phyloP scores from a whole-genome alignment of 2,113 vertebrate species.

The Plecturocebus donacophilus region DNA sequence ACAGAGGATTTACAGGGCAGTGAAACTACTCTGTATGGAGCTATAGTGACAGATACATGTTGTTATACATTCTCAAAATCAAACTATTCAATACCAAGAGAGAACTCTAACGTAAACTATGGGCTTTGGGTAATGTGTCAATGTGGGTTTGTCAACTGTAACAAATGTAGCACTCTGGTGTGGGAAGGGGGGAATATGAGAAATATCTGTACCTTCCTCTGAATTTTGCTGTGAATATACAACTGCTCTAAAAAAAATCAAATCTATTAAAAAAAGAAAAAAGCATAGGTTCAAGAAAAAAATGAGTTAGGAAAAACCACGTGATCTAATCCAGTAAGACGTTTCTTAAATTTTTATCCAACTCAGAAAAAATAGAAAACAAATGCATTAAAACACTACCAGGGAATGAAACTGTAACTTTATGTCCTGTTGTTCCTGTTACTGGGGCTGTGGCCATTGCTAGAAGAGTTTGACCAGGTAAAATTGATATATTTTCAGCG shows the following conservation, averaged over 20 bases:
- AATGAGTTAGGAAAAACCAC: not conserved
- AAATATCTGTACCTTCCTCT: not conserved
- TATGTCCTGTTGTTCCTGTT: constrained; percentile 84
- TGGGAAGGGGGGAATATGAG: not conserved
- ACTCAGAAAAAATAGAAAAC: constrained; percentile 30
- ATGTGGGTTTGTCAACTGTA: not conserved
- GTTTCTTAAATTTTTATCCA: constrained; percentile 49
- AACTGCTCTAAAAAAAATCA: not conserved
- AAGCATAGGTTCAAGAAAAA: not conserved
- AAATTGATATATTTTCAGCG: constrained; percentile 79
- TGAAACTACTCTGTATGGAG: not conserved
- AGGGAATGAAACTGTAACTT: constrained; percentile 90
- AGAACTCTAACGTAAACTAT: not conserved
- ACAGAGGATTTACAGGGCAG: not conserved
- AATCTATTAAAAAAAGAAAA: not conserved
- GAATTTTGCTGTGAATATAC: constrained; percentile 6
- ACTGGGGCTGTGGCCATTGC: constrained; percentile 85
- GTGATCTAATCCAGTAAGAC: constrained; percentile 3
- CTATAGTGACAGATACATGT: not conserved
- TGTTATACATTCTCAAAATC: not conserved
- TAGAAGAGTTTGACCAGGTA: constrained; percentile 88
- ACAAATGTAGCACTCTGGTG: not conserved
- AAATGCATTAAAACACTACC: constrained; percentile 82
- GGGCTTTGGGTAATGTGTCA: not conserved
- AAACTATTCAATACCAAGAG: not conserved